Conservation (phyloP, 2,113 vertebrate species). For the Gobio gobio region DNA sequence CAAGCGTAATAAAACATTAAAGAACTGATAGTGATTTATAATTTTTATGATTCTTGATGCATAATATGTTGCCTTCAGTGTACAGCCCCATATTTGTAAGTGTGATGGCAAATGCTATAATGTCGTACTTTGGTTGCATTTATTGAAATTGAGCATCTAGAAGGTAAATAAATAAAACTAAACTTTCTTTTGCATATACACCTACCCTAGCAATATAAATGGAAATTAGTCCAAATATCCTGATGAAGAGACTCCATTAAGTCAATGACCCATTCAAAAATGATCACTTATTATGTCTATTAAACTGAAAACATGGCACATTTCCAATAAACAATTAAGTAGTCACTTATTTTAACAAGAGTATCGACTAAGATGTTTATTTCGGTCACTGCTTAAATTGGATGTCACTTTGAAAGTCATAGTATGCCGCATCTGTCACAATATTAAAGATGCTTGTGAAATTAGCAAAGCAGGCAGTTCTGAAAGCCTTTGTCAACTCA, state of each 20-base stretch:
- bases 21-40: background rate
- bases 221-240: constrained; percentile 3
- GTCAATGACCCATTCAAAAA: constrained; percentile 2
- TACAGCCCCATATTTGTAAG: background rate
- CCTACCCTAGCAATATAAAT: background rate
- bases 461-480: background rate
- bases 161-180: background rate
- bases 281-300: background rate
- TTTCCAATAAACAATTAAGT: constrained; percentile 27
- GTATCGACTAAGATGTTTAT: background rate
- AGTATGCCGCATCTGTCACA: background rate
- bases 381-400: background rate
- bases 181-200: background rate
- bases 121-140: background rate
- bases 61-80: background rate
- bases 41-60: background rate
- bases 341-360: constrained; percentile 23
- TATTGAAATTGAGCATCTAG: no score
- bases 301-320: constrained; percentile 10
- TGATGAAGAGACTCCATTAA: constrained; percentile 15
- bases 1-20: background rate
- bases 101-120: background rate
- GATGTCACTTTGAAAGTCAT: background rate
- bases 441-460: background rate
- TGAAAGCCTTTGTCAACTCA: background rate